Evolutionary conservation across 2,888 invertebrate genomes (phyloP).

Genomic region (Rhamnusium bicolor): DNA sequence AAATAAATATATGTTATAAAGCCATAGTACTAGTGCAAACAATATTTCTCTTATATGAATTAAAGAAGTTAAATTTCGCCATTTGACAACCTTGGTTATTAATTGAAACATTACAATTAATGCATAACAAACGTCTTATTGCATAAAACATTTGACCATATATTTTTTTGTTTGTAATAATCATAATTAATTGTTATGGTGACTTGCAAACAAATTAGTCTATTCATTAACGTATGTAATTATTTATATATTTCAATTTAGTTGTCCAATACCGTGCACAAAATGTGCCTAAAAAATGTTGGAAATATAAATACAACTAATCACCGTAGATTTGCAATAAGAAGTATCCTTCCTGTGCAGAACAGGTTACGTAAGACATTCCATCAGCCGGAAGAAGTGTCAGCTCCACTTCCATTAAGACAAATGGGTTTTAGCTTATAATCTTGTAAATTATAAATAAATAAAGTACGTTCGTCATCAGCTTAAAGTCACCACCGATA

Average conservation of each 20-base stretch:
- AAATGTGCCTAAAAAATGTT: no score
- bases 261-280: not conserved
- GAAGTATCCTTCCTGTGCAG: no score
- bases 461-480: no score
- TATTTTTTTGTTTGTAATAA: no score
- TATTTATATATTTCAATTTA: not conserved
- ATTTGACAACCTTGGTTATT: not conserved
- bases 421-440: no score
- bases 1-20: not conserved
- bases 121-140: not conserved
- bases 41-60: not conserved
- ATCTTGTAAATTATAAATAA: no score
- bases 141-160: not conserved
- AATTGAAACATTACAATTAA: not conserved
- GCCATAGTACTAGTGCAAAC: not conserved
- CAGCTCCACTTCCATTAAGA: no score
- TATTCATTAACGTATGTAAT: not conserved
- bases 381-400: no score
- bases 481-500: no score
- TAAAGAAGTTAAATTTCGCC: not conserved
- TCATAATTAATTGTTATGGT: not conserved
- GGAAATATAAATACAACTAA: no score
- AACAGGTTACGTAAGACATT: no score
- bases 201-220: not conserved
- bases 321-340: no score